Percentiles rank a stretch among this genome's conserved stretches.
These are phyloP conservation scores for Cyphomyrus discorhynchus DNA, from an alignment of 2,113 vertebrate species.

Conservation along the genomic window DNA sequence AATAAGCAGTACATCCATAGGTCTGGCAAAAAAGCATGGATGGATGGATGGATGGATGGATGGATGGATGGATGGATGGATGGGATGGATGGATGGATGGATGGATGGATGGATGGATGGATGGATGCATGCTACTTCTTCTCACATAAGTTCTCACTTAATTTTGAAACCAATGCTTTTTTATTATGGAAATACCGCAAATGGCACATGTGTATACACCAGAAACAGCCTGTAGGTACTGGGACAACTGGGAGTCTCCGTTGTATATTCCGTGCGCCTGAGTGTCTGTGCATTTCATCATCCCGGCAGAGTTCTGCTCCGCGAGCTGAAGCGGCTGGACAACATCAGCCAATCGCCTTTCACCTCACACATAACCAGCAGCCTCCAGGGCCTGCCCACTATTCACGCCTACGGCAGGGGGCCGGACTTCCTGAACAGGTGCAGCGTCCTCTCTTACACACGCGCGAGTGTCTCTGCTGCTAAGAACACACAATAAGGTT, in stretches of 20 bases:
- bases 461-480: not conserved
- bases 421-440: conserved; percentile 60
- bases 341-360: conserved; percentile 75
- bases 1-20: not conserved
- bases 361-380: conserved; percentile 71
- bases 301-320: conserved; percentile 61
- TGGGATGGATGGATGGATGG: no score
- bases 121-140: not conserved
- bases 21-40: not conserved
- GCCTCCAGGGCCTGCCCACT: conserved; percentile 69
- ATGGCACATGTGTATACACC: not conserved
- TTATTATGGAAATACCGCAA: not conserved
- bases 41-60: not conserved
- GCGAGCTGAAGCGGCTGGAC: conserved; percentile 70
- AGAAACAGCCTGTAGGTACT: not conserved
- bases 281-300: not conserved
- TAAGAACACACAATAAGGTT: not conserved
- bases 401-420: conserved; percentile 67
- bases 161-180: not conserved
- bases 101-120: not conserved
- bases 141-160: not conserved
- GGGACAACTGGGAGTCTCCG: not conserved
- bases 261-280: not conserved
- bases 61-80: not conserved
- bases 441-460: not conserved